Conservation (phyloP, 1,140 invertebrate genomes). For the Drosophila triauraria region DNA sequence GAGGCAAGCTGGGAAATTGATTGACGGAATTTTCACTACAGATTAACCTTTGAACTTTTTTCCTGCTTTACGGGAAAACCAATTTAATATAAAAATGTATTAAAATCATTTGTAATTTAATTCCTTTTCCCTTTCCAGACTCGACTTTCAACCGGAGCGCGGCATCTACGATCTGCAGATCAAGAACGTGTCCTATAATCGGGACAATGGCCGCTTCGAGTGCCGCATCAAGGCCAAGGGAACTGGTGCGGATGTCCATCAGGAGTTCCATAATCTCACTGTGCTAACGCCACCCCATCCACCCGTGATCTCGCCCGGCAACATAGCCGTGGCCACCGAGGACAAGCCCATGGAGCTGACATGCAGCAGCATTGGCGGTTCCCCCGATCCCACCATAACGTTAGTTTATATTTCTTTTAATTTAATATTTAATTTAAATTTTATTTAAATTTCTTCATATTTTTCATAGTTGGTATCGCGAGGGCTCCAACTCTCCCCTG, state of each 20-base stretch:
- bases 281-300: constrained; percentile 93
- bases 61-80: not conserved
- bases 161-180: constrained; percentile 96
- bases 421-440: not conserved
- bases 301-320: constrained; percentile 90
- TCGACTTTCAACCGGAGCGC: constrained; percentile 90
- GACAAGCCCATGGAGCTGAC: constrained; percentile 91
- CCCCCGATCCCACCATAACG: constrained; percentile 93
- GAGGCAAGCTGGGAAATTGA: constrained; percentile 34
- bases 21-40: constrained; percentile 17
- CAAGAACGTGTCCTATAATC: constrained; percentile 93
- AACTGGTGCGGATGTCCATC: constrained; percentile 92
- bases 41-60: constrained; percentile 15
- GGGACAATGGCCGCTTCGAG: constrained; percentile 96
- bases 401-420: constrained; percentile 83
- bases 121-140: constrained; percentile 85
- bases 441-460: not conserved
- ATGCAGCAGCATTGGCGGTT: constrained; percentile 94
- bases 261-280: constrained; percentile 92
- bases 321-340: constrained; percentile 91
- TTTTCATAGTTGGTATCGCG: constrained; percentile 88
- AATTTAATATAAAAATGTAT: not conserved
- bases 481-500: constrained; percentile 88
- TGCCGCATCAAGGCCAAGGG: constrained; percentile 94
- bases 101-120: not conserved